These are phyloP conservation scores for Girardia tigrina DNA, from an alignment of 2,888 invertebrate genomes.

Conservation along the genomic window DNA sequence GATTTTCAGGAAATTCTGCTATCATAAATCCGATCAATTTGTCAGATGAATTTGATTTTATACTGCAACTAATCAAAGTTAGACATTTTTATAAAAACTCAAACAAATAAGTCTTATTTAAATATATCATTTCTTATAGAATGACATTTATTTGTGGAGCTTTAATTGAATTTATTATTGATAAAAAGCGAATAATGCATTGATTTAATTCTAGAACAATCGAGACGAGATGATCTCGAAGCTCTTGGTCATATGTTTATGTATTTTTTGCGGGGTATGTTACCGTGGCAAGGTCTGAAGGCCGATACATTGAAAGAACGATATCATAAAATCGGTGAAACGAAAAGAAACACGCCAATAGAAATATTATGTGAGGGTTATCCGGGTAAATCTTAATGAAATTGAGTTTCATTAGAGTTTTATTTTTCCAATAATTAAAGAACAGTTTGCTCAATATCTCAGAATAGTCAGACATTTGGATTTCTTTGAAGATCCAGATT, in stretches of 20 bases:
- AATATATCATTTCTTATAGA: too few species aligned
- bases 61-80: too few species aligned
- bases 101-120: too few species aligned
- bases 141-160: too few species aligned
- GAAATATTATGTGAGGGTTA: slow-evolving; percentile 66
- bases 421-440: too few species aligned
- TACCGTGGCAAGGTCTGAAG: slow-evolving; percentile 99
- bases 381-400: slow-evolving; percentile 56
- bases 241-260: slow-evolving; percentile 99
- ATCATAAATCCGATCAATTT: too few species aligned
- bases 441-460: slow-evolving; percentile 56
- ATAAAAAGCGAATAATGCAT: too few species aligned
- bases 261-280: slow-evolving; percentile 97
- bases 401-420: not conserved
- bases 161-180: too few species aligned
- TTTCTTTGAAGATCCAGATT: slow-evolving; percentile 95
- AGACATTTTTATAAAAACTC: too few species aligned
- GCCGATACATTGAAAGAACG: slow-evolving; percentile 95
- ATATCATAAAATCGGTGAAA: slow-evolving; percentile 99
- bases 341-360: slow-evolving; percentile 93
- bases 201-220: slow-evolving; percentile 68
- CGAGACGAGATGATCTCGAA: slow-evolving; percentile 94
- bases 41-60: too few species aligned
- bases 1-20: too few species aligned
- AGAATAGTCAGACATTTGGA: slow-evolving; percentile 81